These are phyloP conservation scores for Climacteris rufus DNA, from an alignment of 2,113 vertebrate genomes.

Conservation along the genomic window DNA sequence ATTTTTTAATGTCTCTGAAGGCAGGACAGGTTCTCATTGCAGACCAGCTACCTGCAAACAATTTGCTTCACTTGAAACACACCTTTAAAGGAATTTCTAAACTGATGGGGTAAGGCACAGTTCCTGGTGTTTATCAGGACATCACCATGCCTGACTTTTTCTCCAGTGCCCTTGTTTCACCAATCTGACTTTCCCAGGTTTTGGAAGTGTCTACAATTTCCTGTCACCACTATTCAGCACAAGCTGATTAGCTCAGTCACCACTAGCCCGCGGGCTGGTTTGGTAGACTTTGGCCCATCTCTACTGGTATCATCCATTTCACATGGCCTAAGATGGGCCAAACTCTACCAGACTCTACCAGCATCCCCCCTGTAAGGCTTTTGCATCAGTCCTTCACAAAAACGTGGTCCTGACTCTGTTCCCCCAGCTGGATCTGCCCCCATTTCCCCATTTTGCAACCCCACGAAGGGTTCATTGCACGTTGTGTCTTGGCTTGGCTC, in stretches of 20 bases:
- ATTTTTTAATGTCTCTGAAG: background rate
- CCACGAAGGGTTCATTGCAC: accelerated
- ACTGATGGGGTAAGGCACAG: background rate
- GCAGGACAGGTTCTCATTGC: background rate
- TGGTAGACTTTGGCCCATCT: background rate
- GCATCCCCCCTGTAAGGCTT: background rate
- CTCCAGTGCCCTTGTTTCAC: background rate
- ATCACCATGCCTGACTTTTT: background rate
- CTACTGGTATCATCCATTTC: background rate
- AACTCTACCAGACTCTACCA: background rate
- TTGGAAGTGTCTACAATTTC: background rate
- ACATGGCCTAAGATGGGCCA: background rate
- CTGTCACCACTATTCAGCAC: background rate
- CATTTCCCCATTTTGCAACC: background rate
- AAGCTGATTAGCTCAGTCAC: accelerated
- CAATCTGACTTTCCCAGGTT: background rate
- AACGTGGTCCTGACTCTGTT: background rate
- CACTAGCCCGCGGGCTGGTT: background rate
- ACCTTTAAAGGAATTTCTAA: background rate
- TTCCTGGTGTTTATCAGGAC: background rate
- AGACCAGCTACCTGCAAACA: background rate
- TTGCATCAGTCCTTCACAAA: background rate
- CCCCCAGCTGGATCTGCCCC: background rate
- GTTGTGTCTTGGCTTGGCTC: background rate
- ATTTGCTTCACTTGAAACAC: background rate